phyloP scores from a whole-genome alignment of 2,797 vertebrate species.

The Danio choprae region DNA sequence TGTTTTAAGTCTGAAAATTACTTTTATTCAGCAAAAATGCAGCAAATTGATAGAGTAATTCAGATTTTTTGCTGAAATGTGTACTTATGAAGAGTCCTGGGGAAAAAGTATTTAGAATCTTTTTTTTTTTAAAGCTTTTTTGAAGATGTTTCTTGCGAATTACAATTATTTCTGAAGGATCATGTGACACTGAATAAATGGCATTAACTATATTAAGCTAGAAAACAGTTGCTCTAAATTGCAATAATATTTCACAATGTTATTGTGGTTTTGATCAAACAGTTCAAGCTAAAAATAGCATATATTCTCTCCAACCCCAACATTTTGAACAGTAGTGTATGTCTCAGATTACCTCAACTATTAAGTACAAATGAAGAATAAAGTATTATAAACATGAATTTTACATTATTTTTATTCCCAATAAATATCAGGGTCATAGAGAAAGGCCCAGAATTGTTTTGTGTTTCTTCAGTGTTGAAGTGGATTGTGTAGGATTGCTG shows the following conservation, averaged over 20 bases:
- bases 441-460: slow-evolving; percentile 22
- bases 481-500: slow-evolving; percentile 63
- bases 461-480: slow-evolving; percentile 50
- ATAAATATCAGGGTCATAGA: slow-evolving; percentile 37
- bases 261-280: too few relatives aligned
- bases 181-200: too few relatives aligned
- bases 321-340: slow-evolving; percentile 2
- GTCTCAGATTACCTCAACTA: slow-evolving; percentile 62
- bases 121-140: too few relatives aligned
- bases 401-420: slow-evolving; percentile 24
- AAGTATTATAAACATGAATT: slow-evolving; percentile 24
- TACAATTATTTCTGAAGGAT: too few relatives aligned
- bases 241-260: too few relatives aligned
- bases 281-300: too few relatives aligned
- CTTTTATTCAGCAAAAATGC: neutral
- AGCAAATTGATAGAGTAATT: neutral
- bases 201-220: too few relatives aligned
- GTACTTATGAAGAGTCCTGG: too few relatives aligned
- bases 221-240: too few relatives aligned
- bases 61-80: neutral
- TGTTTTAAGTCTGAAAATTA: too few relatives aligned
- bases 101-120: too few relatives aligned
- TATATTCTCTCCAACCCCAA: neutral
- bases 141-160: too few relatives aligned
- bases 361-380: slow-evolving; percentile 63